Evolutionary conservation across 2,888 invertebrate genomes (phyloP).

Genomic region (Apomyelois bistriatella): DNA sequence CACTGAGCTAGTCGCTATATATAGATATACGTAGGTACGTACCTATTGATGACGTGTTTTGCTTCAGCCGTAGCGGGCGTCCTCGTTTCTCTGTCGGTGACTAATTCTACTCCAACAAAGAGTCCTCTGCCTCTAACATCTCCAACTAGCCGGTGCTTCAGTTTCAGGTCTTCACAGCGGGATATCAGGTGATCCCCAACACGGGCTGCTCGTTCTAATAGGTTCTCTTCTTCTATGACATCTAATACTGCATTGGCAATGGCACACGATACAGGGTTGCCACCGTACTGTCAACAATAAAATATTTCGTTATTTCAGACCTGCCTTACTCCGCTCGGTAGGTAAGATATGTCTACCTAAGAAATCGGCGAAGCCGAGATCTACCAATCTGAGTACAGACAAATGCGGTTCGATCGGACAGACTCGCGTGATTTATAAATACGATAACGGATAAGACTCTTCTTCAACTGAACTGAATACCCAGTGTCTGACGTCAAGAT

Average conservation of each 20-base stretch:
- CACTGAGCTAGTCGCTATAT: too few species aligned
- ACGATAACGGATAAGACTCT: too few species aligned
- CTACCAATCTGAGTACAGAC: too few species aligned
- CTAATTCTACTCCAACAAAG: constrained; percentile 97
- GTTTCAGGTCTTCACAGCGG: constrained; percentile 83
- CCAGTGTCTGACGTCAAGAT: too few species aligned
- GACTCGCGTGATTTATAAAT: too few species aligned
- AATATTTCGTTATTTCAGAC: too few species aligned
- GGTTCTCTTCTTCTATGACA: constrained; percentile 92
- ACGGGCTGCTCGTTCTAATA: constrained; percentile 89
- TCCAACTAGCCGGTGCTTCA: constrained; percentile 89
- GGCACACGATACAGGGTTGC: constrained; percentile 99
- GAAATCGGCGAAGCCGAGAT: too few species aligned
- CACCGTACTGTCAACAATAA: constrained; percentile 88
- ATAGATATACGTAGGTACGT: constrained; percentile 15
- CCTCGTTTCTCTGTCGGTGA: constrained; percentile 86
- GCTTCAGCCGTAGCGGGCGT: constrained; percentile 92
- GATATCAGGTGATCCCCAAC: constrained; percentile 90
- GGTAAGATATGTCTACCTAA: too few species aligned
- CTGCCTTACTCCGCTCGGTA: too few species aligned
- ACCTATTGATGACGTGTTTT: constrained; percentile 86
- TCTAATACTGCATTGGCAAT: constrained; percentile 97
- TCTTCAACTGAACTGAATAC: too few species aligned
- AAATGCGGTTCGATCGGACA: too few species aligned
- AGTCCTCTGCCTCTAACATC: constrained; percentile 94